These are phyloP conservation scores for Idaea biselata DNA, from an alignment of 2,888 invertebrate species.

Conservation along the genomic window DNA sequence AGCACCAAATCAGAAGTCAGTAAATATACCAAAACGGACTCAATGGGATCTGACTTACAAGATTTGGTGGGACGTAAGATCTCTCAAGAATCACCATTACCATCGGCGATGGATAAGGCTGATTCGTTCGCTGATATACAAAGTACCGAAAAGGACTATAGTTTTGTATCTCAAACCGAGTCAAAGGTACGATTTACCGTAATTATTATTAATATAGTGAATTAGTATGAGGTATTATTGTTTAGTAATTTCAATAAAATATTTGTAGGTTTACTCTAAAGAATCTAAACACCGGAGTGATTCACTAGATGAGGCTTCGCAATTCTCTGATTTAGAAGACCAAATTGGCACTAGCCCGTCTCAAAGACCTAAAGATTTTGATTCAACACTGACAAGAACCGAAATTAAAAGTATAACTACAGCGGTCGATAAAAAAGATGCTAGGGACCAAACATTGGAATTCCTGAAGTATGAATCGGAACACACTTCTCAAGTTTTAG, in stretches of 20 bases:
- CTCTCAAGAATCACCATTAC: slow-evolving; percentile 66
- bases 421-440: slow-evolving; percentile 35
- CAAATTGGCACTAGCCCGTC: slow-evolving; percentile 70
- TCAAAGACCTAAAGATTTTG: slow-evolving; percentile 44
- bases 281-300: slow-evolving; percentile 75
- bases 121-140: slow-evolving; percentile 73
- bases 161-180: slow-evolving; percentile 75
- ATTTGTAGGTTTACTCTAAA: slow-evolving; percentile 62
- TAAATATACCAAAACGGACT: slow-evolving; percentile 71
- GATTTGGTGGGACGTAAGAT: slow-evolving; percentile 54
- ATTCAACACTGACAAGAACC: slow-evolving; percentile 31
- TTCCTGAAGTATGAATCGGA: slow-evolving; percentile 67
- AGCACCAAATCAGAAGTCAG: slow-evolving; percentile 67
- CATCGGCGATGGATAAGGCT: slow-evolving; percentile 64
- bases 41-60: slow-evolving; percentile 65
- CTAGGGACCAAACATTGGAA: slow-evolving; percentile 53
- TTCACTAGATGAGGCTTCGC: slow-evolving; percentile 73
- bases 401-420: slow-evolving; percentile 41
- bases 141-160: slow-evolving; percentile 72
- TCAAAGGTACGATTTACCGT: slow-evolving; percentile 57
- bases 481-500: slow-evolving; percentile 56
- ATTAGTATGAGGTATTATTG: too few species aligned
- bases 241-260: not conserved
- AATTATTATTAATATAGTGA: not conserved
- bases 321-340: slow-evolving; percentile 76